Evolutionary conservation across 2,888 invertebrate species (phyloP).

Genomic region (Caenorhabditis uteleia): DNA sequence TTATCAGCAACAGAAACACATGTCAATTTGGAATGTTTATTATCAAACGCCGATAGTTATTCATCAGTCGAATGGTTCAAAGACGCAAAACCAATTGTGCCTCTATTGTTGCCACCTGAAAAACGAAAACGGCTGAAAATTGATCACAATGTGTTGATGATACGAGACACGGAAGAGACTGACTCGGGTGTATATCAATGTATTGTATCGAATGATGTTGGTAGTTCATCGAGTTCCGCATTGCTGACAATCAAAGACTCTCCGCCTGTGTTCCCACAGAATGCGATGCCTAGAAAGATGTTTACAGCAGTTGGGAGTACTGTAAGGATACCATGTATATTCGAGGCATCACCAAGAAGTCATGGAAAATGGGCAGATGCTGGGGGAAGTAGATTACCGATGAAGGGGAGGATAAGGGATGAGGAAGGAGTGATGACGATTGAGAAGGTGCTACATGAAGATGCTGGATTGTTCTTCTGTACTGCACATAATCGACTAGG

Average conservation of each 20-base stretch:
- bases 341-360: constrained; percentile 58
- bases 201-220: constrained; percentile 48
- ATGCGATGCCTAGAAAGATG: constrained; percentile 59
- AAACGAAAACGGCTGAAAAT: constrained; percentile 54
- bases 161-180: constrained; percentile 25
- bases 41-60: constrained; percentile 43
- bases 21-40: constrained; percentile 52
- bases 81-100: constrained; percentile 52
- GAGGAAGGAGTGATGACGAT: constrained; percentile 46
- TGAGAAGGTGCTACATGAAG: constrained; percentile 46
- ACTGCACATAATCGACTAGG: constrained; percentile 61
- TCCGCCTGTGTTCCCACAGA: constrained; percentile 58
- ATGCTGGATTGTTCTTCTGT: constrained; percentile 64
- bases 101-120: constrained; percentile 54
- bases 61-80: constrained; percentile 54
- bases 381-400: constrained; percentile 37
- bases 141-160: constrained; percentile 42
- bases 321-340: constrained; percentile 61
- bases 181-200: constrained; percentile 64
- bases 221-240: constrained; percentile 48
- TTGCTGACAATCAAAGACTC: constrained; percentile 53
- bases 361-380: constrained; percentile 56
- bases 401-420: constrained; percentile 42
- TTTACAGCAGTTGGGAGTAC: constrained; percentile 56
- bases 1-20: constrained; percentile 48